Conservation (phyloP, 2,888 invertebrate genomes). For the Ditylenchus weischeri region DNA sequence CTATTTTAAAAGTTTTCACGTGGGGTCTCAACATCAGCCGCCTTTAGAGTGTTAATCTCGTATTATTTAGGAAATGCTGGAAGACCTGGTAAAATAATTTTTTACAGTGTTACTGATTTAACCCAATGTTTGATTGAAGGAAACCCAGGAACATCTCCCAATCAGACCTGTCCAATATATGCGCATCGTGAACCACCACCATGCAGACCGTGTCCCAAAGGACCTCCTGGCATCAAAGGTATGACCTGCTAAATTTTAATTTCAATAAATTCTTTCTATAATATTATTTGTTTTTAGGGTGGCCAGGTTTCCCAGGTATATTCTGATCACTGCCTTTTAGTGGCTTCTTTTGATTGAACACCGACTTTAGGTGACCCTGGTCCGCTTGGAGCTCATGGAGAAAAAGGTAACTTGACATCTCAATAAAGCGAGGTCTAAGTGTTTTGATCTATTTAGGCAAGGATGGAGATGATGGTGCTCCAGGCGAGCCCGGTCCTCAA, state of each 20-base stretch:
- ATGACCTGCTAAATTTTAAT: constrained; percentile 17
- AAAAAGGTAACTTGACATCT: constrained; percentile 42
- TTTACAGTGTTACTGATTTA: too few species aligned
- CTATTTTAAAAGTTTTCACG: too few species aligned
- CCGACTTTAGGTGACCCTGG: constrained; percentile 44
- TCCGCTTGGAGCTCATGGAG: constrained; percentile 53
- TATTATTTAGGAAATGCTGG: constrained; percentile 42
- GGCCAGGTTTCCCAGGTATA: constrained; percentile 57
- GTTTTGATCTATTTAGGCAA: constrained; percentile 19
- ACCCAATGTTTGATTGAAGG: too few species aligned
- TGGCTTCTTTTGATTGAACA: neutral
- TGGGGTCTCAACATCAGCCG: too few species aligned
- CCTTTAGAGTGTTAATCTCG: too few species aligned
- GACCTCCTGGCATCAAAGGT: constrained; percentile 54
- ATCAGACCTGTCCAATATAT: constrained; percentile 57
- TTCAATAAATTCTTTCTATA: too few species aligned
- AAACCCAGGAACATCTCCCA: constrained; percentile 56
- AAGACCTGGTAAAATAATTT: constrained; percentile 39
- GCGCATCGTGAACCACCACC: constrained; percentile 57
- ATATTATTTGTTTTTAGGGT: constrained; percentile 37
- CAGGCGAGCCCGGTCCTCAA: constrained; percentile 48
- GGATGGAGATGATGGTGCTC: constrained; percentile 56
- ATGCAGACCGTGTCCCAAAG: constrained; percentile 54
- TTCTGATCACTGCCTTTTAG: neutral
- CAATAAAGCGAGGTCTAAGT: neutral